These are phyloP conservation scores for Erebia ligea DNA, from an alignment of 2,888 invertebrate species.

Conservation along the genomic window DNA sequence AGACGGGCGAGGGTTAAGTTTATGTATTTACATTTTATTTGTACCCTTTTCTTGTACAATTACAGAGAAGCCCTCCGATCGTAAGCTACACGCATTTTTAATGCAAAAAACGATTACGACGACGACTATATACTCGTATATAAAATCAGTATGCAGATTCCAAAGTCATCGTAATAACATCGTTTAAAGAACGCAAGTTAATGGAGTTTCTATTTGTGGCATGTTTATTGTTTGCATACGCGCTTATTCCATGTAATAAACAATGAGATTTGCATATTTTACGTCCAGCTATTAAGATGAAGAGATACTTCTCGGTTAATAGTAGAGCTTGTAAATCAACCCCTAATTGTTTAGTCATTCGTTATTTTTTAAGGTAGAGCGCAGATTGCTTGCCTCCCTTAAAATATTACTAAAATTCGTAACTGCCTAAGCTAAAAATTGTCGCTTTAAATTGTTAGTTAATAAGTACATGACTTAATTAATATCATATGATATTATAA, in stretches of 20 bases:
- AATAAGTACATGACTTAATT: no score
- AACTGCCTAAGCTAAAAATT: no score
- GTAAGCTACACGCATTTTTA: no score
- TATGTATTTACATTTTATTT: no score
- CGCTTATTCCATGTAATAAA: conserved; percentile 5
- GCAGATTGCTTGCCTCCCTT: no score
- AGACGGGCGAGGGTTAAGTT: no score
- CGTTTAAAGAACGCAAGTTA: conserved; percentile 2
- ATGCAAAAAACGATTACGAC: no score
- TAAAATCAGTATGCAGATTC: neutral
- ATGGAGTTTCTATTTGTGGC: conserved; percentile 8
- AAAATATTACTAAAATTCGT: no score
- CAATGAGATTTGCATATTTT: neutral
- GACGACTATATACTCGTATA: no score
- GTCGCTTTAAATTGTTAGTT: no score
- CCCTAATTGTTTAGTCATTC: neutral
- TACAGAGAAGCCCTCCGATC: no score
- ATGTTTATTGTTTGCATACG: conserved; percentile 8
- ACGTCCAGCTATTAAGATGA: conserved; percentile 1
- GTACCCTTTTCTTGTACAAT: no score
- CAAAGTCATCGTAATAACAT: neutral
- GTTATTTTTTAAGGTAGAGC: neutral
- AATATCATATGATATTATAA: neutral
- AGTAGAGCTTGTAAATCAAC: neutral
- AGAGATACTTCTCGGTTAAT: neutral